Evolutionary conservation across 2,113 vertebrate species (phyloP), one percentile per base, ranked within the genome.

Genomic region (Heterotis niloticus): DNA sequence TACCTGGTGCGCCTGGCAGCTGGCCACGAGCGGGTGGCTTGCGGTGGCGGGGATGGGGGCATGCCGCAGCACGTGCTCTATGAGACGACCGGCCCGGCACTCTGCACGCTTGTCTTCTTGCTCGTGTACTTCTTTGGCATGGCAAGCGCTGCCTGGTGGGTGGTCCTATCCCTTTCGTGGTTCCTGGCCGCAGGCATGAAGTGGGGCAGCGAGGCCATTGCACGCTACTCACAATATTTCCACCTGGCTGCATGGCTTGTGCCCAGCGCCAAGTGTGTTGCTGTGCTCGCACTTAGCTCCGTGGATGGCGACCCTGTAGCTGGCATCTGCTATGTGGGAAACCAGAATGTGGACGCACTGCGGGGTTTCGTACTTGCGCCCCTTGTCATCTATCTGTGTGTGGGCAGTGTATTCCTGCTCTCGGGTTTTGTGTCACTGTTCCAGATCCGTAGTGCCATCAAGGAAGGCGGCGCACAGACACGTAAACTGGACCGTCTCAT

Each of bases 401-500:
- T 98, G 0, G 97, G 97, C 57, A 95, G 94, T 83, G 93, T 95
- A 93, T 98, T 98, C 81, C 89, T 98, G 79, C 88, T 98, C n/a
- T 96, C 96, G 0, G 96, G 97, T 59, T 97, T 98, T 80, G 95
- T 98, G 74, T 98, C 96, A 0, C 92, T 98, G 14, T 97, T 98
- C 87, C 87, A 96, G 67, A 98, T 98, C 89, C 89, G 96, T 75
- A 96, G 94, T 0, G 96, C 96, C 29, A 97, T 98, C 88, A 97
- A 97, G 81, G 96, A 96, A 85, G 96, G 95, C 23, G 95, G 96
- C 78, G 96, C 95, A 75, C 96, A 97, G 88, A 97, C 96, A 0
- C 94, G 98, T 92, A 97, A 98, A 67, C 90, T 98, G 90, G 96
- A 99, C 89, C 92, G 95, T 83, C 92, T 98, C 77, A 98, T 98